Conservation (phyloP, 2,797 vertebrate species). For the Melanotaenia parkinsoni region DNA sequence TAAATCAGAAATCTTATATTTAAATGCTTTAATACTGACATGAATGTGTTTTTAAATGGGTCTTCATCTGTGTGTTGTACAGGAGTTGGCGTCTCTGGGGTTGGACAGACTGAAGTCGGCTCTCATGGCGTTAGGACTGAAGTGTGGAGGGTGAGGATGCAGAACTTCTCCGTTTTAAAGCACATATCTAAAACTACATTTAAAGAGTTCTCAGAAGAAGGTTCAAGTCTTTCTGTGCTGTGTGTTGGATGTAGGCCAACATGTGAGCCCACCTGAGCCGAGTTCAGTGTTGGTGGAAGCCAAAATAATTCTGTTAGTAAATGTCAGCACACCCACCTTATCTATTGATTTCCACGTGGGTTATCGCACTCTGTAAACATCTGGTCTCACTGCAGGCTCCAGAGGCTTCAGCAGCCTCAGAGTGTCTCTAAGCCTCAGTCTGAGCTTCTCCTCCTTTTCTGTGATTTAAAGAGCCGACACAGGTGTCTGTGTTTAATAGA, state of each 20-base stretch:
- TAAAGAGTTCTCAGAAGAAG: neutral
- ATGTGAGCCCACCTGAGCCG: neutral
- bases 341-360: neutral
- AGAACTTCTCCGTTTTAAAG: no score
- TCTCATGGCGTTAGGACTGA: conserved; percentile 94
- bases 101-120: conserved; percentile 98
- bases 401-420: neutral
- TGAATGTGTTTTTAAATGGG: no score
- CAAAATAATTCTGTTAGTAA: neutral
- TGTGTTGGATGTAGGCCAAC: no score
- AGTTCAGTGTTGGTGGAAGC: neutral
- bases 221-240: neutral
- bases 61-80: neutral
- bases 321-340: neutral
- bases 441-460: no score
- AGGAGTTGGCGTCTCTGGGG: conserved; percentile 97
- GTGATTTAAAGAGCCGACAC: no score
- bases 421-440: no score
- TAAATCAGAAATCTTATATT: conserved; percentile 54
- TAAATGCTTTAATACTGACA: no score
- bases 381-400: neutral
- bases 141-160: conserved; percentile 92
- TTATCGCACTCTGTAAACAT: neutral
- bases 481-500: no score
- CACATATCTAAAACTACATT: neutral